Percentiles rank a stretch among this genome's conserved stretches.
Evolutionary conservation across 2,113 vertebrate species (phyloP).

Genomic region (Tragelaphus imberbis): DNA sequence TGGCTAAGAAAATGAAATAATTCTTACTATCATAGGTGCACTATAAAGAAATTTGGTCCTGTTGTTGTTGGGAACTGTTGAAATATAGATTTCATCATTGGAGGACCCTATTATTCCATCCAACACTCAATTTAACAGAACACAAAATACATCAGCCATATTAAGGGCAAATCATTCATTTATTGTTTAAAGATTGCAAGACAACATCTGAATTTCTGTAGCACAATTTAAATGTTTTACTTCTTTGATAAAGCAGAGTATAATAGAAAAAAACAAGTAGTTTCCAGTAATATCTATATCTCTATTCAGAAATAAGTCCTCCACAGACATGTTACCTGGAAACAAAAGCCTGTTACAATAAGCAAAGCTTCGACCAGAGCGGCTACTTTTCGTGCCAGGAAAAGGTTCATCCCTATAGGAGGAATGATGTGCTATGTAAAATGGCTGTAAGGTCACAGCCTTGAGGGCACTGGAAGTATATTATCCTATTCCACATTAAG

Average conservation of each 20-base stretch:
- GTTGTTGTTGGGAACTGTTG: not conserved
- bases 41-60: not conserved
- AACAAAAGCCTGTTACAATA: conserved; percentile 72
- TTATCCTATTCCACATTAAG: conserved; percentile 44
- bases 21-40: not conserved
- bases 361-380: conserved; percentile 67
- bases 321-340: conserved; percentile 69
- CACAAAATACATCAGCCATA: conserved; percentile 51
- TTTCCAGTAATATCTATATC: conserved; percentile 68
- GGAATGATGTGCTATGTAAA: conserved; percentile 71
- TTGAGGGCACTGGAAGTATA: conserved; percentile 45
- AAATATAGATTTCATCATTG: not conserved
- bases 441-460: conserved; percentile 42
- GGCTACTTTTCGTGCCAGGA: conserved; percentile 59
- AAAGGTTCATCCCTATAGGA: conserved; percentile 58
- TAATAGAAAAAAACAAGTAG: conserved; percentile 63
- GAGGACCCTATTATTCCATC: not conserved
- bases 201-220: conserved; percentile 69
- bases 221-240: conserved; percentile 72
- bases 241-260: conserved; percentile 70
- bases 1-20: conserved; percentile 12
- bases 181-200: conserved; percentile 71
- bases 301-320: conserved; percentile 69
- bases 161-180: conserved; percentile 68
- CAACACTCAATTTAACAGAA: conserved; percentile 4